Conservation (phyloP, 1,140 invertebrate genomes). For the Homalodisca vitripennis region DNA sequence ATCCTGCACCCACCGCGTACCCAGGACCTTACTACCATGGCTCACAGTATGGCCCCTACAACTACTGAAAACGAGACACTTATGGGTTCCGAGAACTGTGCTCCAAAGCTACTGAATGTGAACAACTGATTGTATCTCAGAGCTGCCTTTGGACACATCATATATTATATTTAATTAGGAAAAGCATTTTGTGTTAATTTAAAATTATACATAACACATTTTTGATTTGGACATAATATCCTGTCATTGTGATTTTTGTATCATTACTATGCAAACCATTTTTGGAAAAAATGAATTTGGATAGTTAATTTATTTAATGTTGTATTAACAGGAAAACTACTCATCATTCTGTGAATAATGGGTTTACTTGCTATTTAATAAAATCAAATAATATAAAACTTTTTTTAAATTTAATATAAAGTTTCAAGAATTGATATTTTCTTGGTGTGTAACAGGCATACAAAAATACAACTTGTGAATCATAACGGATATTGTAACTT, state of each 20-base stretch:
- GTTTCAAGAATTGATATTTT: too few species aligned
- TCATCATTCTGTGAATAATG: too few species aligned
- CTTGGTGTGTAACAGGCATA: too few species aligned
- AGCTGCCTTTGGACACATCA: background rate
- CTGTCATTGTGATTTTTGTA: background rate
- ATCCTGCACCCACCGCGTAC: slow-evolving; percentile 78
- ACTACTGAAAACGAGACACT: slow-evolving; percentile 56
- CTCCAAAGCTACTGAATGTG: background rate
- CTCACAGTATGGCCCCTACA: slow-evolving; percentile 90
- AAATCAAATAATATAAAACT: too few species aligned
- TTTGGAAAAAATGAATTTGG: too few species aligned
- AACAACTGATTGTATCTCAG: background rate
- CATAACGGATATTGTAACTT: too few species aligned
- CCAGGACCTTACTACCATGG: slow-evolving; percentile 86
- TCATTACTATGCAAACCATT: too few species aligned
- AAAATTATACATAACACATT: background rate
- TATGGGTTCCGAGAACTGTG: background rate
- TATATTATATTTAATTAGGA: background rate
- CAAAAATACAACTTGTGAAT: too few species aligned
- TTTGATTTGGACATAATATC: background rate
- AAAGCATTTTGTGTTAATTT: background rate
- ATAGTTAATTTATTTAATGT: too few species aligned
- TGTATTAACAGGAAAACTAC: too few species aligned
- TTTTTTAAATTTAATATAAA: too few species aligned
- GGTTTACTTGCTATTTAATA: too few species aligned